phyloP scores from a whole-genome alignment of 37 sponge, comb jelly and placozoan genomes.

The Agelas oroides region DNA sequence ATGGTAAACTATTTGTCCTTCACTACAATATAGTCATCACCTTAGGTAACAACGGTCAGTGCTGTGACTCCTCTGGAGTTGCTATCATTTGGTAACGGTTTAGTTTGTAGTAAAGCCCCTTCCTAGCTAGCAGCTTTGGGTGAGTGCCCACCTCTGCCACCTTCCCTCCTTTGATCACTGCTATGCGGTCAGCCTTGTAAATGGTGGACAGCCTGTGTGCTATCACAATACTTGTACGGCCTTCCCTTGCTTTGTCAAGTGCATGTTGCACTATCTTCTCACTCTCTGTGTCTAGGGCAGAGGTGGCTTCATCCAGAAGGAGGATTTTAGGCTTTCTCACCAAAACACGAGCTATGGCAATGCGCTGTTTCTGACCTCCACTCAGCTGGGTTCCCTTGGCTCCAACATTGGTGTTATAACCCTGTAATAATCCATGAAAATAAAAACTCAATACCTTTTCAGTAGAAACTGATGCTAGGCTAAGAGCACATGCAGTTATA shows the following conservation, averaged over 20 bases:
- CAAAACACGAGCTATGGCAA: slow-evolving; percentile 86
- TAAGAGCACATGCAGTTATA: slow-evolving; percentile 32
- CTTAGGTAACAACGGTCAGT: too few relatives aligned
- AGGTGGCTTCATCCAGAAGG: slow-evolving; percentile 88
- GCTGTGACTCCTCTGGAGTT: too few relatives aligned
- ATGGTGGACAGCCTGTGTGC: slow-evolving; percentile 93
- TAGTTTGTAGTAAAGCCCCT: slow-evolving; percentile 81
- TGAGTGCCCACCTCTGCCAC: slow-evolving; percentile 79
- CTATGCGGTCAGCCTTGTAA: slow-evolving; percentile 81
- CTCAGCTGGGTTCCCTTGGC: slow-evolving; percentile 74
- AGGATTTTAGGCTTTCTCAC: slow-evolving; percentile 77
- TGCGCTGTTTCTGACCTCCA: slow-evolving; percentile 85
- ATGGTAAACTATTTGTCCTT: too few relatives aligned
- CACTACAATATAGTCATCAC: too few relatives aligned
- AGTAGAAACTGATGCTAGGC: too few relatives aligned
- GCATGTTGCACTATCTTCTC: slow-evolving; percentile 90
- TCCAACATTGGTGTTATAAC: slow-evolving; percentile 76
- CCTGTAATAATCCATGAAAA: slow-evolving; percentile 13
- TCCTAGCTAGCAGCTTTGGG: slow-evolving; percentile 61
- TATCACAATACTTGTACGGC: slow-evolving; percentile 88
- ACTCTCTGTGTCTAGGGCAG: slow-evolving; percentile 84
- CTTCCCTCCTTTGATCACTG: slow-evolving; percentile 74
- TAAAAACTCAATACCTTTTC: too few relatives aligned
- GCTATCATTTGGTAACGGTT: slow-evolving; percentile 57
- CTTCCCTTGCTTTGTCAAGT: slow-evolving; percentile 83